These are phyloP conservation scores for Pipistrellus pygmaeus DNA, from an alignment of 2,797 vertebrate species.

Conservation along the genomic window DNA sequence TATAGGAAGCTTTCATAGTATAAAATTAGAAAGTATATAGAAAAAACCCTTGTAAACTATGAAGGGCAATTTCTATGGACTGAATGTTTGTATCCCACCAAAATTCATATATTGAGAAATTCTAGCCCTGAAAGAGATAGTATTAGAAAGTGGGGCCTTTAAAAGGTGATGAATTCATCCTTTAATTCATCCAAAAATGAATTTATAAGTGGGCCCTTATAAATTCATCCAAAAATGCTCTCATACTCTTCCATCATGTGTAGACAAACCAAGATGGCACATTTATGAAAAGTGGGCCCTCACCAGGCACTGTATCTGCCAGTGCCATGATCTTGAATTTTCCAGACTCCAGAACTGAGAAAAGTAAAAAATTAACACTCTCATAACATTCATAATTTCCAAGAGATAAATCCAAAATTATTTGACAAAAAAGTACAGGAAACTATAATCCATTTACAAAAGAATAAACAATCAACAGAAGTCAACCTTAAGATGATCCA, in stretches of 20 bases:
- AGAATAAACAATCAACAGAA: not conserved
- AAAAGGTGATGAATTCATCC: not conserved
- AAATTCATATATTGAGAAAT: not conserved
- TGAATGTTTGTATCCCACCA: not conserved
- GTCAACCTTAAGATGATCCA: constrained; percentile 12
- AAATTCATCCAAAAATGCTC: not conserved
- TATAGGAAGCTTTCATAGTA: not conserved
- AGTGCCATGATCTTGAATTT: not conserved
- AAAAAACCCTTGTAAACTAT: constrained; percentile 54
- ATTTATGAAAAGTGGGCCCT: not conserved
- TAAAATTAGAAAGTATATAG: constrained; percentile 45
- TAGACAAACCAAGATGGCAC: not conserved
- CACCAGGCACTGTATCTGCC: not conserved
- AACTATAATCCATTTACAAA: constrained; percentile 40
- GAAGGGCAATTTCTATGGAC: not conserved
- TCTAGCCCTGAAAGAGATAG: not conserved
- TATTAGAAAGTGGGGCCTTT: not conserved
- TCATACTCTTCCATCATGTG: not conserved
- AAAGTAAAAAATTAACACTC: not conserved
- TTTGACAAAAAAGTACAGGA: not conserved
- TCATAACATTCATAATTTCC: constrained; percentile 17
- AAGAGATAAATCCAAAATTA: constrained; percentile 8
- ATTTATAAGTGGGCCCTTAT: too few relatives aligned
- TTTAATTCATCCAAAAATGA: not conserved
- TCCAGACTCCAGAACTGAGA: not conserved